phyloP scores from a whole-genome alignment of 1,140 invertebrate genomes.

The Probaryconus sp. region DNA sequence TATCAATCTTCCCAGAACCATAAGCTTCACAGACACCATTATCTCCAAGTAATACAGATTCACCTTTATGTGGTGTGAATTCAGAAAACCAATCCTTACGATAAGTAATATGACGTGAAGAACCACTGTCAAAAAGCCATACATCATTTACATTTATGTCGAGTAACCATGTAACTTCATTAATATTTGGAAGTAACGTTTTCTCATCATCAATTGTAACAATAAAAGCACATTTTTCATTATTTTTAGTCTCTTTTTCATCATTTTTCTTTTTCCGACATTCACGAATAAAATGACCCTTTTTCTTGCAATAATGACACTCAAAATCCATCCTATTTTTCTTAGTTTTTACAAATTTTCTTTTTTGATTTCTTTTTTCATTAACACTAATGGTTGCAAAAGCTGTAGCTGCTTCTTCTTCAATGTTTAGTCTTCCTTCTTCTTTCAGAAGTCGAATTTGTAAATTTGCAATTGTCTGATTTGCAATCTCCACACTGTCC shows the following conservation, averaged over 20 bases:
- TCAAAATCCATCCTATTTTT: not conserved
- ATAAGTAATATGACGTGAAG: slow-evolving; percentile 47
- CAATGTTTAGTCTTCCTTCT: slow-evolving; percentile 17
- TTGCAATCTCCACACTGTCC: slow-evolving; percentile 20
- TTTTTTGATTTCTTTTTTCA: not conserved
- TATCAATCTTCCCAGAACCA: slow-evolving; percentile 24
- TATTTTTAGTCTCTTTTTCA: not conserved
- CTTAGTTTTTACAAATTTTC: not conserved
- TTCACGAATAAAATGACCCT: slow-evolving; percentile 17
- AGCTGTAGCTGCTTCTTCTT: slow-evolving; percentile 7
- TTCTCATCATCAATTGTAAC: not conserved
- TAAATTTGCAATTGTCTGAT: slow-evolving; percentile 15
- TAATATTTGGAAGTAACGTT: not conserved
- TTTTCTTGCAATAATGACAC: slow-evolving; percentile 18
- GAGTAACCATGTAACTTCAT: not conserved
- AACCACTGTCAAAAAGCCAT: slow-evolving; percentile 60
- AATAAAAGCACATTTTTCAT: slow-evolving; percentile 17
- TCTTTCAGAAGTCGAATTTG: slow-evolving; percentile 32
- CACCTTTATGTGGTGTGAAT: slow-evolving; percentile 14
- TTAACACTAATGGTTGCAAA: slow-evolving; percentile 8
- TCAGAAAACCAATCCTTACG: slow-evolving; percentile 57
- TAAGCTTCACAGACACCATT: slow-evolving; percentile 17
- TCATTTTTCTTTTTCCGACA: slow-evolving; percentile 8
- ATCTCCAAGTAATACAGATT: slow-evolving; percentile 45
- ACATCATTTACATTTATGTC: slow-evolving; percentile 4